These are phyloP conservation scores for Amaurobius ferox DNA, from an alignment of 2,888 invertebrate genomes.

Conservation along the genomic window DNA sequence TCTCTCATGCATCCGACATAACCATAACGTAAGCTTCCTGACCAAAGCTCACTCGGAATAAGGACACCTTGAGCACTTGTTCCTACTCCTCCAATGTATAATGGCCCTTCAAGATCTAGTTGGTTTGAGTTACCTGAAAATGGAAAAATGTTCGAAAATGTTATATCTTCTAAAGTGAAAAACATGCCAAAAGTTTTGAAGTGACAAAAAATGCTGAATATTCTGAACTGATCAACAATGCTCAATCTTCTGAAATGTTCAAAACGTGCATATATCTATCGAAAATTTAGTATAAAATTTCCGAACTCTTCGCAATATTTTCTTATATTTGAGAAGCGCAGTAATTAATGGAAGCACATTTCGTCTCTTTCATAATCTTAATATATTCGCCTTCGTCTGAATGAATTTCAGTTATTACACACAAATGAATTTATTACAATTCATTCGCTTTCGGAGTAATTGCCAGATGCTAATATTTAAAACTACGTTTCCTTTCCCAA, in stretches of 20 bases:
- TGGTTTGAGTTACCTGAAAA: conserved; percentile 90
- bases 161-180: no score
- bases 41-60: conserved; percentile 92
- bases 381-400: not conserved
- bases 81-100: conserved; percentile 93
- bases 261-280: no score
- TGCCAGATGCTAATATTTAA: not conserved
- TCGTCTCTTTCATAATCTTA: not conserved
- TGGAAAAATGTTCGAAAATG: no score
- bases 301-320: no score
- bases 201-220: no score
- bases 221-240: no score
- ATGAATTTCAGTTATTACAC: not conserved
- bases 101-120: conserved; percentile 89
- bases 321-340: no score
- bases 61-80: conserved; percentile 85
- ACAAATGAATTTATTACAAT: not conserved
- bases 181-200: no score
- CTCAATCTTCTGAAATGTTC: no score
- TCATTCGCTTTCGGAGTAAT: not conserved
- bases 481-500: not conserved
- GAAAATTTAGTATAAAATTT: no score
- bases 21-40: conserved; percentile 90
- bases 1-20: conserved; percentile 96
- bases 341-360: no score